A percentile compares a stretch with the other conserved stretches of the same genome.
Evolutionary conservation across 2,797 vertebrate species (phyloP).

Genomic region (Decapterus maruadsi): DNA sequence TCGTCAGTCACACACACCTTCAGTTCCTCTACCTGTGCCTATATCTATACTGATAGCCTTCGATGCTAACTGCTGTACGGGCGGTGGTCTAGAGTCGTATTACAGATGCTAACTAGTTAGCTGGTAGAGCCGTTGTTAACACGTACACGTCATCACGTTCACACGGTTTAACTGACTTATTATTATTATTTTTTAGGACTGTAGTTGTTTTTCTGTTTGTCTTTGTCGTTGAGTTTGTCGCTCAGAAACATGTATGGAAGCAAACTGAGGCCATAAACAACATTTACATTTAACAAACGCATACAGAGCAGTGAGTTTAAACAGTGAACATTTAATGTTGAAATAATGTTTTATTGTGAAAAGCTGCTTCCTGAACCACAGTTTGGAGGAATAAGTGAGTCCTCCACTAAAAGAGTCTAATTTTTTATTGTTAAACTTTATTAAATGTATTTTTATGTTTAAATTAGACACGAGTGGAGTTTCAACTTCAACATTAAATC

Average conservation of each 20-base stretch:
- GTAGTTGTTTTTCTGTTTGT: neutral
- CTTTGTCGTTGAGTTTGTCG: neutral
- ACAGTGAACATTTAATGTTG: too few relatives aligned
- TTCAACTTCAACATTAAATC: neutral
- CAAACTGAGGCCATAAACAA: neutral
- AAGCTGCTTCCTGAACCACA: too few relatives aligned
- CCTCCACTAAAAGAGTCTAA: too few relatives aligned
- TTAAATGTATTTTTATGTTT: too few relatives aligned
- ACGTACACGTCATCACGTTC: slow-evolving; percentile 5
- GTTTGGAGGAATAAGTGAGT: too few relatives aligned
- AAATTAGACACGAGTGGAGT: too few relatives aligned
- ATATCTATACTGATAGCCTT: slow-evolving; percentile 43
- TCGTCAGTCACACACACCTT: slow-evolving; percentile 13
- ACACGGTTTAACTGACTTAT: neutral
- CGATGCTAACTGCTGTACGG: slow-evolving; percentile 23
- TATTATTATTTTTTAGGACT: neutral
- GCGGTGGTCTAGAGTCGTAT: slow-evolving; percentile 1
- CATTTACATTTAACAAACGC: too few relatives aligned
- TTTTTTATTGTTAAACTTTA: too few relatives aligned
- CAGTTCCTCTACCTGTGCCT: slow-evolving; percentile 50
- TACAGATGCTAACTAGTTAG: slow-evolving; percentile 45
- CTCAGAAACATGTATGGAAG: neutral
- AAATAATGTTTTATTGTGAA: too few relatives aligned
- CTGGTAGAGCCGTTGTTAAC: slow-evolving; percentile 18
- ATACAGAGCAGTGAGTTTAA: too few relatives aligned